Evolutionary conservation across 2,888 invertebrate species (phyloP).

Genomic region (Hirtodrosophila cameraria): DNA sequence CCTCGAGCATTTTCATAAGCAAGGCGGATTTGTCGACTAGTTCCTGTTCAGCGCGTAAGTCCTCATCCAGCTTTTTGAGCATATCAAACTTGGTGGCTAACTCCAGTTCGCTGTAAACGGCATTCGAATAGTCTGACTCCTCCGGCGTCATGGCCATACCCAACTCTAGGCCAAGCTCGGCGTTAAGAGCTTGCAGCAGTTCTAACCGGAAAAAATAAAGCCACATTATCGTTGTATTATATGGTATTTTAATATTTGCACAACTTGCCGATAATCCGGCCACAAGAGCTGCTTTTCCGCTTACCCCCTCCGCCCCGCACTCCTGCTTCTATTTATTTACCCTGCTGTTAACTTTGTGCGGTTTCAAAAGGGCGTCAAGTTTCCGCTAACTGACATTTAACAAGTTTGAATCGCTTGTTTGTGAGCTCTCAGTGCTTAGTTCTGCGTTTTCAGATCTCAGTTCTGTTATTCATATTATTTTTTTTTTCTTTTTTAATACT

Average conservation of each 20-base stretch:
- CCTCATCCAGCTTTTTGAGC: conserved; percentile 80
- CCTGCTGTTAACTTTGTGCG: no score
- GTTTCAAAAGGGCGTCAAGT: conserved; percentile 29
- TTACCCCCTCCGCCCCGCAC: background rate
- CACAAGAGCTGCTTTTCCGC: no score
- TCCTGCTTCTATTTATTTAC: no score
- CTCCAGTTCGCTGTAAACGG: conserved; percentile 79
- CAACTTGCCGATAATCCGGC: conserved; percentile 53
- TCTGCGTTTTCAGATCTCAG: background rate
- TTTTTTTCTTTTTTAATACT: background rate
- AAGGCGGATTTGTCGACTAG: conserved; percentile 83
- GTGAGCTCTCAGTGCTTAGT: conserved; percentile 17
- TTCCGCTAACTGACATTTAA: conserved; percentile 58
- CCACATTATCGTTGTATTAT: conserved; percentile 34
- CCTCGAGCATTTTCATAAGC: conserved; percentile 83
- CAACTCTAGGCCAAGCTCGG: conserved; percentile 67
- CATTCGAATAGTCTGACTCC: conserved; percentile 76
- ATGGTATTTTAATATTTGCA: conserved; percentile 47
- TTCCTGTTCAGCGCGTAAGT: conserved; percentile 83
- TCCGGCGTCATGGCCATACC: conserved; percentile 39
- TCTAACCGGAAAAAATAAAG: conserved; percentile 57
- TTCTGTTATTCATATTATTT: no score
- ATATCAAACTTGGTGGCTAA: conserved; percentile 80
- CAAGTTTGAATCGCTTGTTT: conserved; percentile 61
- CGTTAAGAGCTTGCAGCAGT: conserved; percentile 77